phyloP scores from a whole-genome alignment of 2,797 vertebrate genomes.

The Sandelia bainsii region DNA sequence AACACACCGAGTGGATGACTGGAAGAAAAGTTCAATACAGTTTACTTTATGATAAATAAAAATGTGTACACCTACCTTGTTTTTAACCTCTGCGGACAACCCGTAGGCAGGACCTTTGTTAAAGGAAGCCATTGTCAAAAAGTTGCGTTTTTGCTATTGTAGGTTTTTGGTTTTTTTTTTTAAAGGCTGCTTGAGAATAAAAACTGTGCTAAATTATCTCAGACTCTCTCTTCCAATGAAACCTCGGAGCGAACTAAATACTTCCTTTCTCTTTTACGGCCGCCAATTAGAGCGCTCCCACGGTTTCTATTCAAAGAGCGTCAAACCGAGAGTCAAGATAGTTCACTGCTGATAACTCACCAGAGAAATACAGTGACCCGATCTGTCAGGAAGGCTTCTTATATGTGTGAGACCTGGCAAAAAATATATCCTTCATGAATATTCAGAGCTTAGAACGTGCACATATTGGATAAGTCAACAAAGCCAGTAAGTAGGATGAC shows the following conservation, averaged over 20 bases:
- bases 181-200: neutral
- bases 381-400: no score
- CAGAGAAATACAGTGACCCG: rapidly evolving
- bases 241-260: slow-evolving; percentile 62
- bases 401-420: neutral
- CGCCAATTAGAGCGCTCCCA: slow-evolving; percentile 78
- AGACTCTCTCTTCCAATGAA: slow-evolving; percentile 74
- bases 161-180: neutral
- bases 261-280: slow-evolving; percentile 73
- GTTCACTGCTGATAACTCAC: slow-evolving; percentile 12
- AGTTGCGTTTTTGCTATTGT: neutral
- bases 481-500: neutral
- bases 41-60: neutral
- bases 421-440: neutral
- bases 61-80: slow-evolving; percentile 72
- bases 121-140: slow-evolving; percentile 77
- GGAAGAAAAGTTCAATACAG: slow-evolving; percentile 16
- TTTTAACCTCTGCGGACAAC: slow-evolving; percentile 84
- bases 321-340: slow-evolving; percentile 38
- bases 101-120: slow-evolving; percentile 83
- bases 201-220: slow-evolving; percentile 43
- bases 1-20: neutral
- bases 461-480: neutral
- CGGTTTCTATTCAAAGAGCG: slow-evolving; percentile 55
- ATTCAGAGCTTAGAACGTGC: slow-evolving; percentile 17